These are phyloP conservation scores for Rhipidura dahli DNA, from an alignment of 2,113 vertebrate genomes.

Conservation along the genomic window DNA sequence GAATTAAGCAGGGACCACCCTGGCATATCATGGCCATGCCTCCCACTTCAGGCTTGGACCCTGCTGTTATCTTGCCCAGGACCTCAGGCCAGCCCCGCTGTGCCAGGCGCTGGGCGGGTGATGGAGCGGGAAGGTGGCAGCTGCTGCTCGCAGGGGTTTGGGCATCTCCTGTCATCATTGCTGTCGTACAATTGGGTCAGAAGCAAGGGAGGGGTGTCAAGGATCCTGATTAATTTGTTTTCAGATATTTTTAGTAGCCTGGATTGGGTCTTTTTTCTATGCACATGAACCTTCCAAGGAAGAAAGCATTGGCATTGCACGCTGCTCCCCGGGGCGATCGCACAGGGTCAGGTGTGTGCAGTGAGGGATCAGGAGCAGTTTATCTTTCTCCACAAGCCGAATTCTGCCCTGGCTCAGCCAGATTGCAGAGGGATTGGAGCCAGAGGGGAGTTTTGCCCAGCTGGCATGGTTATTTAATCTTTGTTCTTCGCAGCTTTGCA, in stretches of 20 bases:
- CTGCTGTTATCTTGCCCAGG: rapidly evolving
- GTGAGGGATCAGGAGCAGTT: not conserved
- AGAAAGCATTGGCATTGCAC: rapidly evolving
- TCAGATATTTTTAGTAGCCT: constrained; percentile 46
- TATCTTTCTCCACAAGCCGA: not conserved
- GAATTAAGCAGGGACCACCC: not conserved
- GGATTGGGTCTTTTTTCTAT: not conserved
- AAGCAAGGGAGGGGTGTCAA: not conserved
- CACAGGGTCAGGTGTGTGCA: not conserved
- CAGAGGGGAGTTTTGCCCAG: not conserved
- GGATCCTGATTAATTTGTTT: constrained; percentile 52
- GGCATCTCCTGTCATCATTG: not conserved
- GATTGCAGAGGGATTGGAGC: constrained; percentile 7
- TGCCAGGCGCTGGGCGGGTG: not conserved
- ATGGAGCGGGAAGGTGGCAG: not conserved
- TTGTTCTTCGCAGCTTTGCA: not conserved
- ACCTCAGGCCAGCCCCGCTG: rapidly evolving
- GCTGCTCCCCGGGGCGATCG: rapidly evolving
- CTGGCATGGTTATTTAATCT: not conserved
- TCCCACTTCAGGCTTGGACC: rapidly evolving
- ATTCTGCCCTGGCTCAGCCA: not conserved
- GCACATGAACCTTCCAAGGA: not conserved
- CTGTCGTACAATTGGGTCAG: constrained; percentile 14
- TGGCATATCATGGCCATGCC: rapidly evolving
- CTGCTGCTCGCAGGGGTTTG: not conserved